Evolutionary conservation across 2,113 vertebrate species (phyloP).

Genomic region (Cyanoramphus novaezelandiae): DNA sequence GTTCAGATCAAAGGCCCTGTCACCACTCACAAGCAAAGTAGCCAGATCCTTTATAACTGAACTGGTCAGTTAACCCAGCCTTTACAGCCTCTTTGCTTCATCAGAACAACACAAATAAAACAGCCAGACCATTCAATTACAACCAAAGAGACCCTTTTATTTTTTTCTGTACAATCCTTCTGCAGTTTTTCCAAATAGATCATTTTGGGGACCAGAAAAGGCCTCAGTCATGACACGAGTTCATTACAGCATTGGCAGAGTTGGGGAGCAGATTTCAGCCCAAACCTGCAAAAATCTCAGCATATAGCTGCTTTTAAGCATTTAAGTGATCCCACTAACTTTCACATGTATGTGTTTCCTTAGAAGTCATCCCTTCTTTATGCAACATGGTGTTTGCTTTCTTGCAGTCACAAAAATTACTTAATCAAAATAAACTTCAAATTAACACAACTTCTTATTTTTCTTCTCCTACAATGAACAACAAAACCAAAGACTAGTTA

Average conservation of each 20-base stretch:
- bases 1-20: background rate
- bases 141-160: background rate
- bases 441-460: background rate
- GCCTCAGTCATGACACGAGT: background rate
- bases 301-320: background rate
- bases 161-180: background rate
- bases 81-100: background rate
- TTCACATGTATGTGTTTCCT: background rate
- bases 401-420: background rate
- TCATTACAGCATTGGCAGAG: background rate
- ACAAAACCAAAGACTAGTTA: background rate
- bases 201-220: background rate
- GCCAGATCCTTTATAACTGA: background rate
- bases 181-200: background rate
- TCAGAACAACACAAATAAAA: background rate
- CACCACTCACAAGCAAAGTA: background rate
- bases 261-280: background rate
- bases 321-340: background rate
- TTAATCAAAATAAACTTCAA: background rate
- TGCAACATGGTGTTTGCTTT: background rate
- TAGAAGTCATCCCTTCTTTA: background rate
- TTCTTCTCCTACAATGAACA: background rate
- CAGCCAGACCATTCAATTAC: background rate
- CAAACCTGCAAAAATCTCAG: background rate
- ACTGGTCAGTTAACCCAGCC: background rate